These are phyloP conservation scores for Chlamydotis undulata DNA, from an alignment of 2,113 vertebrate genomes.

Conservation along the genomic window DNA sequence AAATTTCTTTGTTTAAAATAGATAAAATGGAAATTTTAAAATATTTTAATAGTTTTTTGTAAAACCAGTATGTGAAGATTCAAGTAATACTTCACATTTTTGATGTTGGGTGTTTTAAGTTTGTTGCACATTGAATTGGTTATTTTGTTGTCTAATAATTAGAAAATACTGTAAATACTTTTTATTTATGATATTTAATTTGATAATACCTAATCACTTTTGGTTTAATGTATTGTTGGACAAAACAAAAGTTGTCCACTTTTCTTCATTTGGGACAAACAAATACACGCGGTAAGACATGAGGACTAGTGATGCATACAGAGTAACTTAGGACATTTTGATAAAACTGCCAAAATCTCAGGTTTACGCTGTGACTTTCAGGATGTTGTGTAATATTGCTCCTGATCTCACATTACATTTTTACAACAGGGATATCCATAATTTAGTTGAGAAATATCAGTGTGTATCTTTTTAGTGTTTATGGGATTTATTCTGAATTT, in stretches of 20 bases:
- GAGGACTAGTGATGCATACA: constrained; percentile 51
- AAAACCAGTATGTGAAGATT: constrained; percentile 72
- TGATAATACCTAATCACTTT: constrained; percentile 69
- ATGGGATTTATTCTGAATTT: neutral
- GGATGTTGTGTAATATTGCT: constrained; percentile 40
- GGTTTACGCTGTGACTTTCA: constrained; percentile 68
- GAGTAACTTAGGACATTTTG: constrained; percentile 66
- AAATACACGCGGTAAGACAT: constrained; percentile 33
- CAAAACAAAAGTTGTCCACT: constrained; percentile 48
- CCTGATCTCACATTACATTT: constrained; percentile 55
- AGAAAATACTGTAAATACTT: constrained; percentile 74
- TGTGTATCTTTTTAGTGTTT: neutral
- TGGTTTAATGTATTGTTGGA: constrained; percentile 71
- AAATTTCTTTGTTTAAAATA: constrained; percentile 76
- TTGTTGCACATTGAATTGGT: constrained; percentile 71
- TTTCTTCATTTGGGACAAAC: constrained; percentile 61
- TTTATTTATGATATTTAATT: constrained; percentile 86
- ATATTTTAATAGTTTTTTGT: constrained; percentile 80
- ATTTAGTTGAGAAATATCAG: neutral
- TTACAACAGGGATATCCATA: neutral
- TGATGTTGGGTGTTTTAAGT: constrained; percentile 74
- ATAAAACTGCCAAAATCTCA: constrained; percentile 77
- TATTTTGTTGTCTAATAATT: constrained; percentile 68
- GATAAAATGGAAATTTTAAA: constrained; percentile 69
- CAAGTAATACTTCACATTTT: constrained; percentile 70